A percentile compares a stretch with the other conserved stretches of the same genome.
Conservation (phyloP, 2,797 vertebrate genomes). For the Pseudochaenichthys georgianus region DNA sequence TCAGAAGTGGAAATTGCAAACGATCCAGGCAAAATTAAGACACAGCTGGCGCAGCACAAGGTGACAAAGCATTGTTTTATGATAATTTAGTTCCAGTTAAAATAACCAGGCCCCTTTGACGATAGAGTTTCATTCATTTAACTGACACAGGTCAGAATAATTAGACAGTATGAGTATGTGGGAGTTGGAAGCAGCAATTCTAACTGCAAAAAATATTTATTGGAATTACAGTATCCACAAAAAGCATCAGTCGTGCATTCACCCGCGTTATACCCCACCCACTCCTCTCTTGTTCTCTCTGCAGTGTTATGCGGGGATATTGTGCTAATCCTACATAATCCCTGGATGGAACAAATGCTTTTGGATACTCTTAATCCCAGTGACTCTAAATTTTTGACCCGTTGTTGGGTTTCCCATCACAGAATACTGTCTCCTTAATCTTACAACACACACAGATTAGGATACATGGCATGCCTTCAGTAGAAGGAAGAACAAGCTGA, state of each 20-base stretch:
- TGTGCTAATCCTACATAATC: conserved; percentile 80
- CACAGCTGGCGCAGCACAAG: conserved; percentile 95
- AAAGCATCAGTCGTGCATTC: conserved; percentile 43
- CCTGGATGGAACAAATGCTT: conserved; percentile 69
- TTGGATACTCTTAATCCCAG: conserved; percentile 79
- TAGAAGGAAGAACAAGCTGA: conserved; percentile 24
- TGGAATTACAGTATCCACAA: conserved; percentile 36
- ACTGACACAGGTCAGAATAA: conserved; percentile 18
- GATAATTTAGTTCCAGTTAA: conserved; percentile 2
- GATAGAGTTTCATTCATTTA: conserved; percentile 25
- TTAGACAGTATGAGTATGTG: conserved; percentile 33
- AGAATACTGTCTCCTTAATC: conserved; percentile 42
- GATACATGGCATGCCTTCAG: conserved; percentile 34
- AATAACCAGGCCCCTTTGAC: conserved; percentile 26
- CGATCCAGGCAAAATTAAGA: conserved; percentile 98
- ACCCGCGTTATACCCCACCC: conserved; percentile 19
- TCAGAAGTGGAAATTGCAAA: conserved; percentile 98
- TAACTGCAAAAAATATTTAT: conserved; percentile 44
- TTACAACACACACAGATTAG: conserved; percentile 51
- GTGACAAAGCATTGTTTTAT: conserved; percentile 74
- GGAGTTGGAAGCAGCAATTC: conserved; percentile 16
- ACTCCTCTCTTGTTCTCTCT: conserved; percentile 40
- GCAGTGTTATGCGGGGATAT: conserved; percentile 54
- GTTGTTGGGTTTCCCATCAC: conserved; percentile 52
- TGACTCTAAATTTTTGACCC: conserved; percentile 74